Evolutionary conservation across 2,113 vertebrate genomes (phyloP).

Genomic region (Hymenochirus boettgeri): DNA sequence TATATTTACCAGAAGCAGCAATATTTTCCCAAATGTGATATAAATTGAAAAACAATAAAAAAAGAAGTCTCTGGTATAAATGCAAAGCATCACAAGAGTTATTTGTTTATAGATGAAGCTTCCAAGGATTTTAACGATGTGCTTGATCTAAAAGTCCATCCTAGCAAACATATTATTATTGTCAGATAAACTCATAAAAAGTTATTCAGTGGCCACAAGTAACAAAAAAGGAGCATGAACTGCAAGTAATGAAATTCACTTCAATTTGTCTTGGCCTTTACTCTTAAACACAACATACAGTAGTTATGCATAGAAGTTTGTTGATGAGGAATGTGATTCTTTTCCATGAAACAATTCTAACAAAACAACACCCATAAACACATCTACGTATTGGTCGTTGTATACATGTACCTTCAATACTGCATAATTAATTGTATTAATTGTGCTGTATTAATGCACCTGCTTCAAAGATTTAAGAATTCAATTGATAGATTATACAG

Average conservation of each 20-base stretch:
- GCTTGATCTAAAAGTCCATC: conserved; percentile 26
- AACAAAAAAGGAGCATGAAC: neutral
- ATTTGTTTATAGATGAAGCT: conserved; percentile 33
- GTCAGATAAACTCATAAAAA: conserved; percentile 14
- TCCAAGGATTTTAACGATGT: conserved; percentile 31
- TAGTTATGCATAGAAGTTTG: neutral
- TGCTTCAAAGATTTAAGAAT: too few species aligned
- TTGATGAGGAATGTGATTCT: conserved; percentile 6
- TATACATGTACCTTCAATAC: too few species aligned
- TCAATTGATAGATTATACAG: too few species aligned
- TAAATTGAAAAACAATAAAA: conserved; percentile 35
- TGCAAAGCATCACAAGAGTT: conserved; percentile 32
- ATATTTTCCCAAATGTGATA: conserved; percentile 28
- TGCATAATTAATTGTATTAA: too few species aligned
- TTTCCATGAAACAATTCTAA: conserved; percentile 17
- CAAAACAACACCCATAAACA: neutral
- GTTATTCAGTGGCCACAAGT: conserved; percentile 16
- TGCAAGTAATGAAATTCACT: conserved; percentile 8
- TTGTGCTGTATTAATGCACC: too few species aligned
- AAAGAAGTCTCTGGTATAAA: neutral
- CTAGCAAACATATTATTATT: conserved; percentile 31
- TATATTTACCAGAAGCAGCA: neutral
- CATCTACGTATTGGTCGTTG: too few species aligned
- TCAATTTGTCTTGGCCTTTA: neutral
- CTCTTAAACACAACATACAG: neutral